These are phyloP conservation scores for Cossypha niveicapilla DNA, from an alignment of 2,797 vertebrate genomes.

Conservation along the genomic window DNA sequence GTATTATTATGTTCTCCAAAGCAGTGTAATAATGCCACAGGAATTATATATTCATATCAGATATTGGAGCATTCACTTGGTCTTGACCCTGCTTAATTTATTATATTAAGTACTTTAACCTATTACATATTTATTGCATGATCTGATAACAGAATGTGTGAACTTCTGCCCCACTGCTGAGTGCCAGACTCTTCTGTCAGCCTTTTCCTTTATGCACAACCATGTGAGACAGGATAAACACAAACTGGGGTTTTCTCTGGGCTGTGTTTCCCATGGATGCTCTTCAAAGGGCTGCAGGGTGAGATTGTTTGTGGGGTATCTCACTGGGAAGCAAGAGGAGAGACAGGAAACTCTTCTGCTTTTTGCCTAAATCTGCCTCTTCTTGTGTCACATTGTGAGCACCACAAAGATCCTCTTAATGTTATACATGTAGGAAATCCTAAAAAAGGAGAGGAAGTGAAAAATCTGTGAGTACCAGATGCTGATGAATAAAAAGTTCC, in stretches of 20 bases:
- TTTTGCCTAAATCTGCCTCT: neutral
- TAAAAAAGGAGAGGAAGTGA: neutral
- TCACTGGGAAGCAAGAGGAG: neutral
- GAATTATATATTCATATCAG: rapidly evolving
- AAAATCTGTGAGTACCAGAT: neutral
- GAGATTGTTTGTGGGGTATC: neutral
- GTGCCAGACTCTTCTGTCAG: neutral
- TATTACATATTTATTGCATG: neutral
- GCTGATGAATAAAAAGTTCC: neutral
- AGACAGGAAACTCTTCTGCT: neutral
- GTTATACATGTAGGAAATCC: rapidly evolving
- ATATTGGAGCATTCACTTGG: neutral
- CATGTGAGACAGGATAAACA: neutral
- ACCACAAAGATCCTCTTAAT: neutral
- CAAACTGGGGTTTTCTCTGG: neutral
- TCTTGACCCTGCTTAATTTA: neutral
- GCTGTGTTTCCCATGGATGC: neutral
- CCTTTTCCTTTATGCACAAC: neutral
- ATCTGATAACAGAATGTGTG: neutral
- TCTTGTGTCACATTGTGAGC: neutral
- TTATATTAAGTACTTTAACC: neutral
- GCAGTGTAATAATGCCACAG: neutral
- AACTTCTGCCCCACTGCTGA: neutral
- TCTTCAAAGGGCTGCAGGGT: neutral
- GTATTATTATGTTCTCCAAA: neutral